These are phyloP conservation scores for Lynx canadensis DNA, from an alignment of 2,113 vertebrate species.

Conservation along the genomic window DNA sequence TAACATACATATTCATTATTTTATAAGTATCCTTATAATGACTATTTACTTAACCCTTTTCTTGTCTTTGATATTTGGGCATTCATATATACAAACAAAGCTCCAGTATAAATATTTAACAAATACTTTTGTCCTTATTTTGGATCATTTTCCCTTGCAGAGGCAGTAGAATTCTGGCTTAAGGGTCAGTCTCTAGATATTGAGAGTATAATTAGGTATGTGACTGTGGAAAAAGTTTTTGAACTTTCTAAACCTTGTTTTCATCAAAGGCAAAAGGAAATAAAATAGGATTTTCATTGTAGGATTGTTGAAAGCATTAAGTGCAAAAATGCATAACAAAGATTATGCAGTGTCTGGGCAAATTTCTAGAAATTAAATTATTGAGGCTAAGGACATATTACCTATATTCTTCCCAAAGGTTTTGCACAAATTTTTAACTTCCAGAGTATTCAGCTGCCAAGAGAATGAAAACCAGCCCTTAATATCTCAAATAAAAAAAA, in stretches of 20 bases:
- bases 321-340: not conserved
- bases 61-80: not conserved
- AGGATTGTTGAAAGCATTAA: not conserved
- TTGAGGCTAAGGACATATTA: not conserved
- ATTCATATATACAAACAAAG: not conserved
- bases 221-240: not conserved
- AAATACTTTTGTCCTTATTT: not conserved
- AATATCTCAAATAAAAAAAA: not conserved
- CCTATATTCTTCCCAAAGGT: not conserved
- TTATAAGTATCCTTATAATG: not conserved
- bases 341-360: not conserved
- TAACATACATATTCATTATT: not conserved
- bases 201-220: not conserved
- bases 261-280: constrained; percentile 7
- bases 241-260: not conserved
- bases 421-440: not conserved
- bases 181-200: not conserved
- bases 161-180: not conserved
- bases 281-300: not conserved
- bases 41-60: not conserved
- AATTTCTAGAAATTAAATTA: constrained; percentile 41
- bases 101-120: not conserved
- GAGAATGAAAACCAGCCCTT: not conserved
- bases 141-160: not conserved
- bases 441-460: not conserved